A percentile compares a stretch with the other conserved stretches of the same genome.
These are phyloP conservation scores for Pantala flavescens DNA, from an alignment of 1,140 invertebrate genomes.

Conservation along the genomic window DNA sequence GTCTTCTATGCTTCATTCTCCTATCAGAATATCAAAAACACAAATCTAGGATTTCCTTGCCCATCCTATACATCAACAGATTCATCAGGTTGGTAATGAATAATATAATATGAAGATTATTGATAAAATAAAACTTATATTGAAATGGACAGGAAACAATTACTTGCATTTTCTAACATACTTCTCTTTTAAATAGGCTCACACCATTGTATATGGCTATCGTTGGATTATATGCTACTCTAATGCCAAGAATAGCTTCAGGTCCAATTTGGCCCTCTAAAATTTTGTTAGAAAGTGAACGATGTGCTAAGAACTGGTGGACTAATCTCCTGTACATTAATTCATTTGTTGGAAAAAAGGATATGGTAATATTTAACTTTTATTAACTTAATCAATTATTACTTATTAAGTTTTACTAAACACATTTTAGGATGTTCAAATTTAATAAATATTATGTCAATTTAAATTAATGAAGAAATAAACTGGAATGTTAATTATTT, in stretches of 20 bases:
- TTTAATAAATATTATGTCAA: too few relatives aligned
- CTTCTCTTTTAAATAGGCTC: conserved; percentile 27
- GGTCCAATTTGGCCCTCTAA: conserved; percentile 32
- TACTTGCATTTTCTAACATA: too few relatives aligned
- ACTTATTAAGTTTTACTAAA: too few relatives aligned
- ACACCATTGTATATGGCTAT: conserved; percentile 33
- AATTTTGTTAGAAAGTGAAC: conserved; percentile 25
- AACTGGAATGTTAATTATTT: too few relatives aligned
- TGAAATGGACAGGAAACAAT: too few relatives aligned
- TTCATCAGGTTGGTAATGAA: conserved; percentile 37
- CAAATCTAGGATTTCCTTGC: conserved; percentile 32
- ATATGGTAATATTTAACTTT: conserved; percentile 24
- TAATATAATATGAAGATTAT: too few relatives aligned
- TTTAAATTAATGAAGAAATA: too few relatives aligned
- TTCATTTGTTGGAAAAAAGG: conserved; percentile 36
- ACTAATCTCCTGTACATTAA: conserved; percentile 44
- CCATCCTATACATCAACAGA: conserved; percentile 39
- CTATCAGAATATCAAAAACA: conserved; percentile 37
- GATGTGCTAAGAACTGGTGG: conserved; percentile 44
- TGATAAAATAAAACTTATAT: too few relatives aligned
- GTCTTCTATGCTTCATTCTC: conserved; percentile 43
- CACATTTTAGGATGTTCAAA: too few relatives aligned
- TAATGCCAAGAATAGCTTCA: conserved; percentile 29
- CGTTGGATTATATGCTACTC: conserved; percentile 30
- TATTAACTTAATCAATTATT: too few relatives aligned